These are phyloP conservation scores for Troilus luridus DNA, from an alignment of 2,888 invertebrate genomes.

Conservation along the genomic window DNA sequence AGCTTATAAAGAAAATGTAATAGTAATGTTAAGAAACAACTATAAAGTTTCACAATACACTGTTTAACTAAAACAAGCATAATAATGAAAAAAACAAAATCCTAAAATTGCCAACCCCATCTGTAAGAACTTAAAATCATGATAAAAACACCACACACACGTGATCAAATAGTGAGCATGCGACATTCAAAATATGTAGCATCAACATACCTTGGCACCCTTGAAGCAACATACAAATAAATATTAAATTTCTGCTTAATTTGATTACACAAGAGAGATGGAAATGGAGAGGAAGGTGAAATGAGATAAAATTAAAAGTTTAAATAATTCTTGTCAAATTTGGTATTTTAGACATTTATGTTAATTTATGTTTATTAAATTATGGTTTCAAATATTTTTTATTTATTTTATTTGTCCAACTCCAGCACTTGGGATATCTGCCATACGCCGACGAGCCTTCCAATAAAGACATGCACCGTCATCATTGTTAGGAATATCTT, in stretches of 20 bases:
- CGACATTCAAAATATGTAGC: constrained; percentile 57
- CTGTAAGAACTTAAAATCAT: not conserved
- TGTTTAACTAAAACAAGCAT: not conserved
- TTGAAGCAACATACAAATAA: constrained; percentile 67
- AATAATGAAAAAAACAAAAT: not conserved
- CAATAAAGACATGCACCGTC: too few species aligned
- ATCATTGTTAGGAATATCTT: too few species aligned
- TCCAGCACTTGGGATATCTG: too few species aligned
- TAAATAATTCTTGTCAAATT: too few species aligned
- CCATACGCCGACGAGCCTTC: too few species aligned
- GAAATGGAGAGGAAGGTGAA: not conserved
- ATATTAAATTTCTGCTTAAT: constrained; percentile 45
- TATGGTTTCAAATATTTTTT: too few species aligned
- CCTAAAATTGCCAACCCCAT: constrained; percentile 12
- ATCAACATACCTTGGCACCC: constrained; percentile 77
- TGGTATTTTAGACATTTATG: too few species aligned
- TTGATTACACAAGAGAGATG: constrained; percentile 1
- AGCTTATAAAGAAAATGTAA: not conserved
- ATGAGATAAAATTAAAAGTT: not conserved
- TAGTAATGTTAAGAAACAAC: not conserved
- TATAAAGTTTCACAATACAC: not conserved
- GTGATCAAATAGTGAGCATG: constrained; percentile 49
- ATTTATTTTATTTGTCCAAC: too few species aligned
- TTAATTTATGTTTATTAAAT: too few species aligned
- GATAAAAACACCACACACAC: not conserved